phyloP scores from a whole-genome alignment of 35 echinoderm and acorn worm species.

The Apostichopus japonicus region DNA sequence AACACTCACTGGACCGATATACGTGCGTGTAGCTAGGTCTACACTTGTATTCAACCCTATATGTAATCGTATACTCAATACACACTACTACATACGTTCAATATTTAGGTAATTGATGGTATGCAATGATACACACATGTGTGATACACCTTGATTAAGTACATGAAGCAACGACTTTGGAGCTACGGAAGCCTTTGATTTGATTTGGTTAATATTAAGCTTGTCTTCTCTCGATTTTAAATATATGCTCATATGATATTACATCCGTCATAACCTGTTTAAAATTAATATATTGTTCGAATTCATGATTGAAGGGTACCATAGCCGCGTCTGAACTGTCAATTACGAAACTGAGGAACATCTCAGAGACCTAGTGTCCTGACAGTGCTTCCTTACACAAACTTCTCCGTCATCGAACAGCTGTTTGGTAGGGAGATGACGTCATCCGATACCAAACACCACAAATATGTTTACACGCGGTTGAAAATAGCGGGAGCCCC shows the following conservation, averaged over 20 bases:
- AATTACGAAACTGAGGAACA: neutral
- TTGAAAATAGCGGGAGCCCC: neutral
- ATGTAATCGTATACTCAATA: neutral
- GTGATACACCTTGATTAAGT: conserved; percentile 15
- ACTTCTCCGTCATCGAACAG: neutral
- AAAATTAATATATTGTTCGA: neutral
- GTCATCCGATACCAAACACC: neutral
- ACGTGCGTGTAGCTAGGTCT: too few species aligned
- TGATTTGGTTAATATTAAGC: neutral
- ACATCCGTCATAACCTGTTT: too few species aligned
- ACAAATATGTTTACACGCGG: neutral
- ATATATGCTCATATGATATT: neutral
- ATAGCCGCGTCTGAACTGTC: neutral
- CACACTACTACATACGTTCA: conserved; percentile 6
- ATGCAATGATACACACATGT: neutral
- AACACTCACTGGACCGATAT: too few species aligned
- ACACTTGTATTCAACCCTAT: too few species aligned
- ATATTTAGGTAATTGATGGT: conserved; percentile 24
- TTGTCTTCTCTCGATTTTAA: neutral
- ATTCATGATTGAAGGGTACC: neutral
- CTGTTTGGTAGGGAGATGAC: neutral
- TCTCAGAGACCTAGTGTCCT: neutral
- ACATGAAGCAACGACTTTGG: neutral
- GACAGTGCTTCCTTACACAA: neutral
- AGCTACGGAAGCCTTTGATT: neutral